Evolutionary conservation across 1,140 invertebrate species (phyloP).

Genomic region (Heliconius nattereri): DNA sequence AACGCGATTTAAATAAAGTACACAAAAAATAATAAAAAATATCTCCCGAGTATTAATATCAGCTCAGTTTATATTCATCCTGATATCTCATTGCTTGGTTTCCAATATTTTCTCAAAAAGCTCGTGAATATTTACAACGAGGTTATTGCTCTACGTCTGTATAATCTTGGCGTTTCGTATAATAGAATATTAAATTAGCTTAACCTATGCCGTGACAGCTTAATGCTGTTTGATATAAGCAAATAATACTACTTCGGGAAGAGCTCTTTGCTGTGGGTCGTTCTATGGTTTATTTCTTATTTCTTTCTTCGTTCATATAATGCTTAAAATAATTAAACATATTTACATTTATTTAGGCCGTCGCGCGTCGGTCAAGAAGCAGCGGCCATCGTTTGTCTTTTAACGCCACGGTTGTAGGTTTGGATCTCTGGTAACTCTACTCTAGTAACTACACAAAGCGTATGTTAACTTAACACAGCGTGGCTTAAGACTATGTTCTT

Average conservation of each 20-base stretch:
- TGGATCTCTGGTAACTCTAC: too few species aligned
- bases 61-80: neutral
- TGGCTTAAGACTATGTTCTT: too few species aligned
- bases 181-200: slow-evolving; percentile 42
- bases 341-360: neutral
- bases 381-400: neutral
- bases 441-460: too few species aligned
- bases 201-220: slow-evolving; percentile 35
- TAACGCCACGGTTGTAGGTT: neutral
- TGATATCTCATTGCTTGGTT: neutral
- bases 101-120: neutral
- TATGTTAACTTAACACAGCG: too few species aligned
- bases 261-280: neutral
- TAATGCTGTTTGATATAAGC: slow-evolving; percentile 25
- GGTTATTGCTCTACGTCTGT: slow-evolving; percentile 26
- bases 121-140: slow-evolving; percentile 28
- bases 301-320: neutral
- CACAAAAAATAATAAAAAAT: neutral
- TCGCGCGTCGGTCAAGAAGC: too few species aligned
- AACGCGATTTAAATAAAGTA: neutral
- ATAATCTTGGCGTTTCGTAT: slow-evolving; percentile 31
- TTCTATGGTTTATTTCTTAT: neutral
- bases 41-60: neutral
- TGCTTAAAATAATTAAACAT: neutral
- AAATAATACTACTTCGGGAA: neutral